Conservation (phyloP, 1,140 invertebrate genomes). For the Halyomorpha halys region DNA sequence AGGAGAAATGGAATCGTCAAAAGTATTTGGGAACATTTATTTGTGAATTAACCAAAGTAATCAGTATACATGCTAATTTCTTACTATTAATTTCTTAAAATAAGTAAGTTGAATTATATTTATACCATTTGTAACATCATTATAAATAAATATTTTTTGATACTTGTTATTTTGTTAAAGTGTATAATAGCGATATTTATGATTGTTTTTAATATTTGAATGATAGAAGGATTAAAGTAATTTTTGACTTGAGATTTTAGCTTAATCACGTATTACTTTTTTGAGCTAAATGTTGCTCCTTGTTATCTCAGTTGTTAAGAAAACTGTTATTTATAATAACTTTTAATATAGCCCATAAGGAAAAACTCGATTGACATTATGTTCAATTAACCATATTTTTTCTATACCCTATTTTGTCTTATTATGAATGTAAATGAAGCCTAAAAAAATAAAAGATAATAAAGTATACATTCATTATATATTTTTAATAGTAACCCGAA, state of each 20-base stretch:
- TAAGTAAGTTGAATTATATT: slow-evolving; percentile 19
- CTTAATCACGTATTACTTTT: neutral
- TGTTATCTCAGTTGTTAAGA: slow-evolving; percentile 11
- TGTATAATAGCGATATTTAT: slow-evolving; percentile 19
- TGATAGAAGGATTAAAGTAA: neutral
- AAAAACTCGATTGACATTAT: neutral
- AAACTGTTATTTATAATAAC: slow-evolving; percentile 5
- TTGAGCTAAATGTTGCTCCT: slow-evolving; percentile 6
- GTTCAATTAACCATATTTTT: slow-evolving; percentile 17
- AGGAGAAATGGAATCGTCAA: too few species aligned
- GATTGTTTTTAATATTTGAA: slow-evolving; percentile 19
- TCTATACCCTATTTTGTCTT: slow-evolving; percentile 4
- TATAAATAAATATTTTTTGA: slow-evolving; percentile 21
- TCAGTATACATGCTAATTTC: slow-evolving; percentile 16
- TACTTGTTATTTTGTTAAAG: slow-evolving; percentile 22
- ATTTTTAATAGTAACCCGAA: too few species aligned
- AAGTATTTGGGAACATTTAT: neutral
- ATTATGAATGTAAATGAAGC: slow-evolving; percentile 2
- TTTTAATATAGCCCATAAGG: slow-evolving; percentile 16
- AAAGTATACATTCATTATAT: neutral
- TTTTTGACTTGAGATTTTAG: slow-evolving; percentile 10
- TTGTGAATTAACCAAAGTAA: slow-evolving; percentile 14
- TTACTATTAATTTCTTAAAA: slow-evolving; percentile 14
- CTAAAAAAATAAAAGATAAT: slow-evolving; percentile 13
- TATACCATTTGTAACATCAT: slow-evolving; percentile 20